phyloP scores from a whole-genome alignment of 2,113 vertebrate genomes.

The Nibea albiflora region DNA sequence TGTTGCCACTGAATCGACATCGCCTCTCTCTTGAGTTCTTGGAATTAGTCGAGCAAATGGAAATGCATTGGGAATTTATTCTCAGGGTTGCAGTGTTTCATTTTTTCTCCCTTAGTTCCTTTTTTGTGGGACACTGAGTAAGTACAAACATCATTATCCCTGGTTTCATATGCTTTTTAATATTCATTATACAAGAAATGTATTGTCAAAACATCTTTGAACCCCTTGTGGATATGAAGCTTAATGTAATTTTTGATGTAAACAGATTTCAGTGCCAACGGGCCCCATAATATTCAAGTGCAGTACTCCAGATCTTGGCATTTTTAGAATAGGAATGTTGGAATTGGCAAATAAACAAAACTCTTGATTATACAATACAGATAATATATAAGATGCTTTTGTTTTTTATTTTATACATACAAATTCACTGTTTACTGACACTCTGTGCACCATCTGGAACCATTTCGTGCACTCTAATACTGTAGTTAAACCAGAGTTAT shows the following conservation, averaged over 20 bases:
- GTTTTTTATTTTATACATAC: not conserved
- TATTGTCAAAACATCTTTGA: not conserved
- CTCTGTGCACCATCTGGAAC: not conserved
- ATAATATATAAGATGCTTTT: not conserved
- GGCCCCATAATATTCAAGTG: not conserved
- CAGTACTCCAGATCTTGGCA: not conserved
- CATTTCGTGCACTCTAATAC: not conserved
- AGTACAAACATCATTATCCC: not conserved
- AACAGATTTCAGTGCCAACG: constrained; percentile 1
- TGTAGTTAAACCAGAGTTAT: not conserved
- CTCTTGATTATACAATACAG: not conserved
- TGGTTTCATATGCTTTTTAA: not conserved
- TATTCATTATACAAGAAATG: not conserved
- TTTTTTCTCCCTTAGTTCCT: not conserved
- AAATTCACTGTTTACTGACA: not conserved
- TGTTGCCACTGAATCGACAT: constrained; percentile 32
- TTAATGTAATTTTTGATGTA: not conserved
- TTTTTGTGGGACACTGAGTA: not conserved
- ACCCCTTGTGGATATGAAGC: not conserved
- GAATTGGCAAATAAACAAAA: not conserved
- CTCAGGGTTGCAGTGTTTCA: constrained; percentile 33
- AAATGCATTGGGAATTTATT: constrained; percentile 43
- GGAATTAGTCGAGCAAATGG: constrained; percentile 36
- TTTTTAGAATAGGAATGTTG: not conserved
- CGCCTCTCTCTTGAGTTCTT: constrained; percentile 15